Base-by-base conservation (phyloP, 1,140 invertebrate genomes). In the Drosophila subobscura region DNA sequence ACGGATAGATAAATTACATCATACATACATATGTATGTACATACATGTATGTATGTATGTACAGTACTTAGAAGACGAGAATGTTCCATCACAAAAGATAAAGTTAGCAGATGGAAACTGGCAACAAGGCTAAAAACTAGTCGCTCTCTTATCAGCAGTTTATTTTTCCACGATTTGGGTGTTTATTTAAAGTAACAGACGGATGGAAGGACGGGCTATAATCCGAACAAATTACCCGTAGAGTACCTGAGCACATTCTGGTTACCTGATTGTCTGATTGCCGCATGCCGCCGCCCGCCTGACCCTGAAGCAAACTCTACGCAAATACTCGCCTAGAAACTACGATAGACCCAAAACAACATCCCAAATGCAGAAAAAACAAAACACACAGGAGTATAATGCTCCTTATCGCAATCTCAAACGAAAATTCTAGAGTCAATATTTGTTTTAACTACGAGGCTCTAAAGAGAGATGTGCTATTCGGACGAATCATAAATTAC, bases 401-500 rank as follows among this genome's bases (percentile, higher is more conserved):
- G 51, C 56, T 49, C 33, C 66, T 70, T 70, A 70, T 70, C 66
- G 51, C 50, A 70, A 70, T 70, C 52, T 33, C 16, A 12, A 12
- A 37, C 66, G 33, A n/a, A 68, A 70, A 70, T 40, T 55, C 41
- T 55, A 46, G 23, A 68, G 10, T 20, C 44, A 70, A 70, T 70
- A 70, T 70, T 70, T 70, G 44, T 10, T 4, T 68, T 56, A 68
- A 23, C 42, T 37, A 12, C 33, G 10, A 37, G 33, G 33, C 33
- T 37, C 33, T 27, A 10, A 47, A n/a, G 68, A 22, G 42, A 46
- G 42, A 25, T 16, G 14, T 52, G 49, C 37, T 50, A 58, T 52
- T 33, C 27, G 37, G 45, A 45, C 29, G 8, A 78, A 78, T 60
- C 70, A 47, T 81, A 80, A 72, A 81, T 37, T 37, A 56, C 64